Evolutionary conservation across 2,113 vertebrate species (phyloP).

Genomic region (Notothenia coriiceps): DNA sequence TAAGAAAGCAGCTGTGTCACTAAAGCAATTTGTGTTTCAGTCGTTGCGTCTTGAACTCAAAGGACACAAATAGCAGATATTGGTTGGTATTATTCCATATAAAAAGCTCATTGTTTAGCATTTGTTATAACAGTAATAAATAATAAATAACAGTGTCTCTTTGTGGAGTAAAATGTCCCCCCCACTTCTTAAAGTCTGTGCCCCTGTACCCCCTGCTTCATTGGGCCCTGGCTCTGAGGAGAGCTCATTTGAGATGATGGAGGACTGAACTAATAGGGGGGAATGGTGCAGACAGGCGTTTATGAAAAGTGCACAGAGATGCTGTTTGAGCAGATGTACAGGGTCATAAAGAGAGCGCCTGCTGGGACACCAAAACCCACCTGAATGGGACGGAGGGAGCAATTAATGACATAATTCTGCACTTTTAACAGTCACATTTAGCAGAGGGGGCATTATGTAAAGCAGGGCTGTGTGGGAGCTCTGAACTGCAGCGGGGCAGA

Average conservation of each 20-base stretch:
- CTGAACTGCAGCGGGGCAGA: slow-evolving; percentile 43
- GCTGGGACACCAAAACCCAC: slow-evolving; percentile 32
- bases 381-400: slow-evolving; percentile 29
- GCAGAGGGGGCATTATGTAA: slow-evolving; percentile 38
- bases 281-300: slow-evolving; percentile 24
- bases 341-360: slow-evolving; percentile 30
- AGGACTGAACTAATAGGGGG: slow-evolving; percentile 33
- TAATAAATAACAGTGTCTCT: too few relatives aligned
- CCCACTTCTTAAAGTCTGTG: too few relatives aligned
- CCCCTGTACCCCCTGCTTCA: neutral
- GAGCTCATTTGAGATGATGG: slow-evolving; percentile 30
- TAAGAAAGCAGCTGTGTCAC: too few relatives aligned
- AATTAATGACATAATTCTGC: slow-evolving; percentile 23
- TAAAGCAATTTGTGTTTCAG: too few relatives aligned
- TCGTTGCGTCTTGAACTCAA: too few relatives aligned
- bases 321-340: slow-evolving; percentile 41
- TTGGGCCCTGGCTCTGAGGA: neutral
- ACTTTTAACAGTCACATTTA: slow-evolving; percentile 13
- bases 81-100: neutral
- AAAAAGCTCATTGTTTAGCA: neutral
- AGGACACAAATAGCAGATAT: neutral
- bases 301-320: slow-evolving; percentile 35
- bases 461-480: slow-evolving; percentile 20
- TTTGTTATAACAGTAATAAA: too few relatives aligned
- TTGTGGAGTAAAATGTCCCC: too few relatives aligned